Percentiles rank a stretch among this genome's conserved stretches.
Conservation (phyloP, 2,113 vertebrate genomes). For the Cavia aperea region DNA sequence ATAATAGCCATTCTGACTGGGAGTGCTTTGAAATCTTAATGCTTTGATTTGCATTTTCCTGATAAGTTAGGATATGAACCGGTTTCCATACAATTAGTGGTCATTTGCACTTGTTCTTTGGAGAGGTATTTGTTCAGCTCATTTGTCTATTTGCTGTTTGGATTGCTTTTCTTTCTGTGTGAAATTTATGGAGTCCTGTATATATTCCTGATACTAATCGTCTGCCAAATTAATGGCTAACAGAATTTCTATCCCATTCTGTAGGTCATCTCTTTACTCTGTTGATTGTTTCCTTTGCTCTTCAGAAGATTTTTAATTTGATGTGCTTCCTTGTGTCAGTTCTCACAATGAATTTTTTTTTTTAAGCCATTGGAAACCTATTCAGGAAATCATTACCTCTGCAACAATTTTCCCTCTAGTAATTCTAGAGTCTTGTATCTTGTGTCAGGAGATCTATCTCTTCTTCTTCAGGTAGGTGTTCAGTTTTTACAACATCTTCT, state of each 20-base stretch:
- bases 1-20: neutral
- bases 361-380: neutral
- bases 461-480: neutral
- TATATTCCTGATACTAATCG: neutral
- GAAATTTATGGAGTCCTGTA: neutral
- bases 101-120: neutral
- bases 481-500: neutral
- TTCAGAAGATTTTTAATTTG: neutral
- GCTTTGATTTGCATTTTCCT: neutral
- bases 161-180: neutral
- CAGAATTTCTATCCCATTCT: neutral
- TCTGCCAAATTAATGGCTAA: neutral
- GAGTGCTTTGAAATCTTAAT: neutral
- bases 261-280: neutral
- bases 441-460: neutral
- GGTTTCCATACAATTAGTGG: neutral
- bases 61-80: neutral
- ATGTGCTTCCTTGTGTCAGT: neutral
- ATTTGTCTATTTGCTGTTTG: neutral
- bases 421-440: neutral
- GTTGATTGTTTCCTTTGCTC: neutral
- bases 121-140: neutral
- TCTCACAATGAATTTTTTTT: neutral
- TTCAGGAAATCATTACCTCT: neutral
- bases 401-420: neutral